Conservation (phyloP, 2,113 vertebrate species). For the Meleagris gallopavo region DNA sequence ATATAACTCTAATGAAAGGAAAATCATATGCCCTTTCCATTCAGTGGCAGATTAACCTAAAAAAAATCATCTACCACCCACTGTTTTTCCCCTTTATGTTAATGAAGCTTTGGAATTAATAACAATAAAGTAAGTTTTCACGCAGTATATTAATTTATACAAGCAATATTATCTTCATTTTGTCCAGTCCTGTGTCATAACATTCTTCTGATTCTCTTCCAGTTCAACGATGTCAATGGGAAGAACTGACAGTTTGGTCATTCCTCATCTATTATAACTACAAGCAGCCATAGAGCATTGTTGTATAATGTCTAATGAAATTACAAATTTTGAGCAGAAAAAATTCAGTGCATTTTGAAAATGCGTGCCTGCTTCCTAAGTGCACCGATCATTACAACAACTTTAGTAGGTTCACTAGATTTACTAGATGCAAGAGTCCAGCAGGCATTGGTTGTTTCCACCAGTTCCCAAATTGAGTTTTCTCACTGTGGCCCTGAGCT, state of each 20-base stretch:
- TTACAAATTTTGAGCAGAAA: background rate
- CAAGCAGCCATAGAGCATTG: background rate
- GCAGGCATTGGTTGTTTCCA: background rate
- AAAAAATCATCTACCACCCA: background rate
- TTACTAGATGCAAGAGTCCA: background rate
- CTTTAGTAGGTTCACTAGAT: background rate
- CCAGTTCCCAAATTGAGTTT: background rate
- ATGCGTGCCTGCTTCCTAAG: background rate
- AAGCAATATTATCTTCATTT: background rate
- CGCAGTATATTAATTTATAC: conserved; percentile 34
- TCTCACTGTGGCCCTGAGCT: background rate
- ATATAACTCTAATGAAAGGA: background rate
- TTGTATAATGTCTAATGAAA: background rate
- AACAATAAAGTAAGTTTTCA: conserved; percentile 18
- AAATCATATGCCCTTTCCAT: conserved; percentile 1
- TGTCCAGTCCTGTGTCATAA: background rate
- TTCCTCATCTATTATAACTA: background rate
- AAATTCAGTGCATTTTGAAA: background rate
- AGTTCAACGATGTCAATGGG: background rate
- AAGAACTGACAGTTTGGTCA: background rate
- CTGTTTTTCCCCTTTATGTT: conserved; percentile 34
- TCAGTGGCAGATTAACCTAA: conserved; percentile 29
- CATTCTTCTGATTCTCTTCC: background rate
- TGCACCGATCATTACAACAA: background rate
- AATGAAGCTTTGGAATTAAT: conserved; percentile 30